Evolutionary conservation across 2,797 vertebrate species (phyloP).

Genomic region (Enteromius anoplus): DNA sequence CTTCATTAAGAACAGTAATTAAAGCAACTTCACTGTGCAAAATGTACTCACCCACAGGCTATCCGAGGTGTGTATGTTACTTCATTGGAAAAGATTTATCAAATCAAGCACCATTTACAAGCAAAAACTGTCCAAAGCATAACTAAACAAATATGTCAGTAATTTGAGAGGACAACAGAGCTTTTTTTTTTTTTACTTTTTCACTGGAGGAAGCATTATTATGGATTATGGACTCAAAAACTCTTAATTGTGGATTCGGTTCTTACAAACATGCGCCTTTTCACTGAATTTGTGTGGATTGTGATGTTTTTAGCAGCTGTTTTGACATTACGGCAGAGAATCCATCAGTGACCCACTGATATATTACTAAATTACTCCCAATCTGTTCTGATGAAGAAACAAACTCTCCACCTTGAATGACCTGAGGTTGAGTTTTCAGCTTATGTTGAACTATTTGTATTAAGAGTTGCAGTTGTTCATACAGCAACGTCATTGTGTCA

Average conservation of each 20-base stretch:
- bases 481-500: slow-evolving; percentile 7
- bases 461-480: neutral
- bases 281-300: neutral
- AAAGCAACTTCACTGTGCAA: neutral
- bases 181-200: neutral
- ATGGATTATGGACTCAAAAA: neutral
- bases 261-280: neutral
- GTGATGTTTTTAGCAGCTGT: neutral
- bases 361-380: neutral
- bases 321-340: neutral
- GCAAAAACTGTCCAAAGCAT: neutral
- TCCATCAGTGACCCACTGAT: neutral
- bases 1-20: neutral
- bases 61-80: neutral
- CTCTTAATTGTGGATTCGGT: neutral
- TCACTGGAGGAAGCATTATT: neutral
- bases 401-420: neutral
- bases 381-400: neutral
- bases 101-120: neutral
- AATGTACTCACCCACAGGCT: neutral
- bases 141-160: neutral
- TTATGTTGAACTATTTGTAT: neutral
- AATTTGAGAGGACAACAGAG: neutral
- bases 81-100: neutral
- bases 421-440: neutral